Percentiles rank a stretch among this genome's conserved stretches.
phyloP scores from a whole-genome alignment of 2,113 vertebrate genomes.

The Nerophis lumbriciformis region DNA sequence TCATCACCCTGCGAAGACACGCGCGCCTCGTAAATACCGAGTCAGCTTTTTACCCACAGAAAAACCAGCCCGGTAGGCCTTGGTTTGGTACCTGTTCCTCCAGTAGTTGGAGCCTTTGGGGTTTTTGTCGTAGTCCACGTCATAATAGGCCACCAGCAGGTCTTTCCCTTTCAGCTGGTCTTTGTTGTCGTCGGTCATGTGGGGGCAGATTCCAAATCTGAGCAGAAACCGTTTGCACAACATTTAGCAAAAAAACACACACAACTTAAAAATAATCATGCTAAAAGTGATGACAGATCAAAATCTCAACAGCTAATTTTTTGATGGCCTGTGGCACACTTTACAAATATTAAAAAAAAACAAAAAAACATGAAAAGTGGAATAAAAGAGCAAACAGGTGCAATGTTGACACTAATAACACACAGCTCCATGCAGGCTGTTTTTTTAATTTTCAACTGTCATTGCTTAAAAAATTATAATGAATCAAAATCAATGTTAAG shows the following conservation, averaged over 20 bases:
- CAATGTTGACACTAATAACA: no score
- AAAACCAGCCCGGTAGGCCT: neutral
- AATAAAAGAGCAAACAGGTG: no score
- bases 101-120: conserved; percentile 98
- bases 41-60: neutral
- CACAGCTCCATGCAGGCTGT: no score
- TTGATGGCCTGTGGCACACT: no score
- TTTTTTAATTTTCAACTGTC: no score
- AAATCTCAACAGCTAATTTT: no score
- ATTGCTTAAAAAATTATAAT: no score
- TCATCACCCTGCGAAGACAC: conserved; percentile 83
- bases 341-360: no score
- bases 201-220: conserved; percentile 94
- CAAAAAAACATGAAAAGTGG: no score
- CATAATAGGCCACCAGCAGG: conserved; percentile 89
- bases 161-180: conserved; percentile 91
- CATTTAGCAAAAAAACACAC: no score
- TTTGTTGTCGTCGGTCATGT: conserved; percentile 96
- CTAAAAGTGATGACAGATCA: neutral
- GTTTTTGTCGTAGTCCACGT: conserved; percentile 94
- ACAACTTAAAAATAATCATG: no score
- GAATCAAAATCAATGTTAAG: no score
- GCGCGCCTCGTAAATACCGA: neutral
- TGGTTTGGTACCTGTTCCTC: conserved; percentile 85
- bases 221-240: neutral